Percentiles rank a stretch among this genome's conserved stretches.
Conservation (phyloP, 2,113 vertebrate genomes). For the Casuarius casuarius region DNA sequence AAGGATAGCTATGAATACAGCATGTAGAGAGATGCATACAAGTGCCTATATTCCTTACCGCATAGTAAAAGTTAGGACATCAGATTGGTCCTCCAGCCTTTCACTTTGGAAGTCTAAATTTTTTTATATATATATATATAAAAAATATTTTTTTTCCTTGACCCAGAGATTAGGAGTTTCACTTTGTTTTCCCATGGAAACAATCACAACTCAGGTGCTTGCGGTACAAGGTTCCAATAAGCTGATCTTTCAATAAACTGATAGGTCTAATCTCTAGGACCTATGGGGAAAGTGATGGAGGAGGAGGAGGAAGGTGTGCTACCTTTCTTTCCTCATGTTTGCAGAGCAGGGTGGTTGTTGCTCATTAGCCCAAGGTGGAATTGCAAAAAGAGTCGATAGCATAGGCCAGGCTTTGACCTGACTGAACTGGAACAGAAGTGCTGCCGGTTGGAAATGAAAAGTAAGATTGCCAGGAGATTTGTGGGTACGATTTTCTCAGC, state of each 20-base stretch:
- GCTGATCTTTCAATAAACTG: background rate
- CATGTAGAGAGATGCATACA: background rate
- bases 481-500: background rate
- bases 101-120: background rate
- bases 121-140: background rate
- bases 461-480: background rate
- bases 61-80: background rate
- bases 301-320: background rate
- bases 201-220: background rate
- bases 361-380: background rate
- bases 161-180: background rate
- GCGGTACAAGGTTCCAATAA: background rate
- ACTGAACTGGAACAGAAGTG: background rate
- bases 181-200: background rate
- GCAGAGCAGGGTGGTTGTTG: background rate
- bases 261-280: background rate
- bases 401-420: background rate
- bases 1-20: background rate
- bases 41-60: background rate
- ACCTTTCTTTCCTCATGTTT: background rate
- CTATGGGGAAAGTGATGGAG: background rate
- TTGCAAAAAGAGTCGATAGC: background rate
- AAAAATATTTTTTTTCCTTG: background rate
- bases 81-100: background rate
- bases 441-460: background rate